Percentiles rank a stretch among this genome's conserved stretches.
These are phyloP conservation scores for Campoplex capitator DNA, from an alignment of 2,888 invertebrate genomes.

Conservation along the genomic window DNA sequence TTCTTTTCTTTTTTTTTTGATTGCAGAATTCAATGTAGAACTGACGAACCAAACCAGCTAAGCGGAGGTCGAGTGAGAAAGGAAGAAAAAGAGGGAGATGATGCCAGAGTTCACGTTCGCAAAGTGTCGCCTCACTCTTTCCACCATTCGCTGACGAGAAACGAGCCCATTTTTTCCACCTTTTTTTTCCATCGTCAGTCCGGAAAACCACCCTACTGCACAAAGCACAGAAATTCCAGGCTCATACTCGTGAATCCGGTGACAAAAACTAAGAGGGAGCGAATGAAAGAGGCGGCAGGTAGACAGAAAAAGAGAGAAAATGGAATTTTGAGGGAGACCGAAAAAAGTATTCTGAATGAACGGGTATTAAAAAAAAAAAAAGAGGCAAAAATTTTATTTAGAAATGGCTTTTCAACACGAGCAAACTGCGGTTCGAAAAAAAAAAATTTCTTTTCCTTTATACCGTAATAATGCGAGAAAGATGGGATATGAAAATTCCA, in stretches of 20 bases:
- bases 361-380: neutral
- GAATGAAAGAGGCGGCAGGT: neutral
- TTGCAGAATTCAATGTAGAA: conserved; percentile 34
- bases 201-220: conserved; percentile 34
- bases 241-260: neutral
- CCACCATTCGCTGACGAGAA: conserved; percentile 5
- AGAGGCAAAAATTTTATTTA: conserved; percentile 1
- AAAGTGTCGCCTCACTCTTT: conserved; percentile 36
- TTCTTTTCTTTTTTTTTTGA: conserved; percentile 38
- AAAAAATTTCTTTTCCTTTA: neutral
- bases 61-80: conserved; percentile 10
- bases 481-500: conserved; percentile 31
- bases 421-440: conserved; percentile 25
- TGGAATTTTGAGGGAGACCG: conserved; percentile 11
- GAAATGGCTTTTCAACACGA: conserved; percentile 4
- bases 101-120: conserved; percentile 34
- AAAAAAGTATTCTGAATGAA: conserved; percentile 13
- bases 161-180: conserved; percentile 26
- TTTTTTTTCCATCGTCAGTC: conserved; percentile 32
- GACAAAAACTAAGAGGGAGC: neutral
- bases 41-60: conserved; percentile 33
- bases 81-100: conserved; percentile 12
- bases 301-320: conserved; percentile 10
- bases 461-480: conserved; percentile 15
- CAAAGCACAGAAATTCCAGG: conserved; percentile 1